Evolutionary conservation across 2,888 invertebrate genomes (phyloP).

Genomic region (Limnephilus lunatus): DNA sequence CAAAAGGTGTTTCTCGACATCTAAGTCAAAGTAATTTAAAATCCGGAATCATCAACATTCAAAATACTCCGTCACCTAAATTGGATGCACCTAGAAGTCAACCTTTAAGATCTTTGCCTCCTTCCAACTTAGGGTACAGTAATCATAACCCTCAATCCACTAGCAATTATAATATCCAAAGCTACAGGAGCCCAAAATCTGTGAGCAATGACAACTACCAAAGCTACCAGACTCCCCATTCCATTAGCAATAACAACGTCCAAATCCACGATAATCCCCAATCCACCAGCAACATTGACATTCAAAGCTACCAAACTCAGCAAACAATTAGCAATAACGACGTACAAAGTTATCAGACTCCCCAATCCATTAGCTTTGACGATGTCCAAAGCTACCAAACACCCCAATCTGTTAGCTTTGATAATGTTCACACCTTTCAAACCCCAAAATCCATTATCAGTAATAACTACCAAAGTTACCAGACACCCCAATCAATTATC

Average conservation of each 20-base stretch:
- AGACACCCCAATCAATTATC: neutral
- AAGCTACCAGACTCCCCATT: neutral
- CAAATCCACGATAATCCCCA: neutral
- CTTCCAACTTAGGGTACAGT: neutral
- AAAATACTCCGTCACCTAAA: neutral
- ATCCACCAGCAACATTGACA: neutral
- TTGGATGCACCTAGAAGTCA: neutral
- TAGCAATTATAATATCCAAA: neutral
- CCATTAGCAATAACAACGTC: neutral
- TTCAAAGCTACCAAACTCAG: conserved; percentile 17
- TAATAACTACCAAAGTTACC: neutral
- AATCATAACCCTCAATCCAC: neutral
- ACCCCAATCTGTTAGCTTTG: neutral
- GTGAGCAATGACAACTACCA: neutral
- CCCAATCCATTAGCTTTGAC: neutral
- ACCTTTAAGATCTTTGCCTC: neutral
- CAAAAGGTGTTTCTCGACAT: neutral
- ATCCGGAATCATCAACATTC: neutral
- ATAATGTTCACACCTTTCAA: neutral
- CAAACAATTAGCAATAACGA: neutral
- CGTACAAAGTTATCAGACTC: neutral
- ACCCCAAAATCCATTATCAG: neutral
- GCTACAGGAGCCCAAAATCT: neutral
- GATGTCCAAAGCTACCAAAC: neutral
- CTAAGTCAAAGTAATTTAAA: neutral